These are phyloP conservation scores for Discoglossus pictus DNA, from an alignment of 2,797 vertebrate species.

Conservation along the genomic window DNA sequence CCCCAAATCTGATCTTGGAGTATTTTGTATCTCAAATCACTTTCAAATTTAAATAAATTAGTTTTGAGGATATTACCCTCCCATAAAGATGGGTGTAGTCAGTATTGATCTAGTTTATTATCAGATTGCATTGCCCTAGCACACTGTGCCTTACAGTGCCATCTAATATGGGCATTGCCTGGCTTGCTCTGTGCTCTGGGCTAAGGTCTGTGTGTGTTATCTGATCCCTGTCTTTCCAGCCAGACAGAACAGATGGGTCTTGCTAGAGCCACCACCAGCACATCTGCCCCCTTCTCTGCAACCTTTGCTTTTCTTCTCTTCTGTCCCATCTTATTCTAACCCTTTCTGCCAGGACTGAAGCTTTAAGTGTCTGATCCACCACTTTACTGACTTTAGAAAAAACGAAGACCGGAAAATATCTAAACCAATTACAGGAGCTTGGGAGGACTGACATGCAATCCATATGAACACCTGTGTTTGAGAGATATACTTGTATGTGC, in stretches of 20 bases:
- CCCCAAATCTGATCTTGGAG: too few species aligned
- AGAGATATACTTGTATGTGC: too few species aligned
- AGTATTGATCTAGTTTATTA: too few species aligned
- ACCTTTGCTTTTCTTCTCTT: conserved; percentile 30
- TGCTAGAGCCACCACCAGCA: conserved; percentile 25
- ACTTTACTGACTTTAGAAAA: conserved; percentile 41
- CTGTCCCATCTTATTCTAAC: conserved; percentile 24
- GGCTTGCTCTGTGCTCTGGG: conserved; percentile 31
- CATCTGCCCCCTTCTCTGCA: conserved; percentile 43
- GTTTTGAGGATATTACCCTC: too few species aligned
- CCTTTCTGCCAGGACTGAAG: conserved; percentile 23
- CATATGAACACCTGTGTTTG: not conserved
- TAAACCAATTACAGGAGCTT: conserved; percentile 34
- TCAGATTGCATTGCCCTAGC: too few species aligned
- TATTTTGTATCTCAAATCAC: too few species aligned
- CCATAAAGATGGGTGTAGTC: too few species aligned
- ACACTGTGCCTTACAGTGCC: too few species aligned
- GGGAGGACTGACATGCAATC: not conserved
- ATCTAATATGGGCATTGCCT: conserved; percentile 21
- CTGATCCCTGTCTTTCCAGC: conserved; percentile 22
- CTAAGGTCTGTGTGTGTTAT: conserved; percentile 27
- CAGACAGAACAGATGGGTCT: conserved; percentile 47
- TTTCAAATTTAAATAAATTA: too few species aligned
- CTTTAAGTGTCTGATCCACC: conserved; percentile 46
- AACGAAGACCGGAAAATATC: conserved; percentile 34